These are phyloP conservation scores for Mactra quadrangularis DNA, from an alignment of 1,140 invertebrate genomes.

Conservation along the genomic window DNA sequence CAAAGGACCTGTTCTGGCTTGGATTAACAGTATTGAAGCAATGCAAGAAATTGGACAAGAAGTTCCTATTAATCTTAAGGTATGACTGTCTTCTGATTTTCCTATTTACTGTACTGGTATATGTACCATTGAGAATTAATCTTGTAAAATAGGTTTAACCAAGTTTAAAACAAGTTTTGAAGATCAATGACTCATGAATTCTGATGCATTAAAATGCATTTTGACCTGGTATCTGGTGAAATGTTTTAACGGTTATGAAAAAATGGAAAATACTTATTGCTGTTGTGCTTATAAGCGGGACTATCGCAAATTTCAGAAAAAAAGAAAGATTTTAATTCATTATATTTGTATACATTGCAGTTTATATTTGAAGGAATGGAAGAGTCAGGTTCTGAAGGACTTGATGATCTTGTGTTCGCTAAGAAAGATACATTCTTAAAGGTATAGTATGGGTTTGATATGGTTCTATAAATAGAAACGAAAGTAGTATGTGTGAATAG, in stretches of 20 bases:
- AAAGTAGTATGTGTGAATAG: too few relatives aligned
- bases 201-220: background rate
- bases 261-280: background rate
- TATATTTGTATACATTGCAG: slow-evolving; percentile 80
- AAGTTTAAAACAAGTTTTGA: background rate
- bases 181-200: background rate
- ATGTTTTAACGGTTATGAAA: background rate
- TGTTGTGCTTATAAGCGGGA: background rate
- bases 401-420: slow-evolving; percentile 93
- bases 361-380: too few relatives aligned
- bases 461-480: too few relatives aligned
- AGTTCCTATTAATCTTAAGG: slow-evolving; percentile 17
- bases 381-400: slow-evolving; percentile 97
- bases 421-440: slow-evolving; percentile 92
- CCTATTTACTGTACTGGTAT: background rate
- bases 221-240: background rate
- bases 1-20: slow-evolving; percentile 92
- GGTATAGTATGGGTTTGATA: slow-evolving; percentile 61
- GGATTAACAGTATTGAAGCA: slow-evolving; percentile 97
- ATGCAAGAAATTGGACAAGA: too few relatives aligned
- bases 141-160: background rate
- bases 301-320: background rate
- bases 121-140: background rate
- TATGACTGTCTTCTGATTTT: background rate
- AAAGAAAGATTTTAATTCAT: background rate